Base-by-base conservation (phyloP, 2,113 vertebrate genomes). In the Euleptes europaea region DNA sequence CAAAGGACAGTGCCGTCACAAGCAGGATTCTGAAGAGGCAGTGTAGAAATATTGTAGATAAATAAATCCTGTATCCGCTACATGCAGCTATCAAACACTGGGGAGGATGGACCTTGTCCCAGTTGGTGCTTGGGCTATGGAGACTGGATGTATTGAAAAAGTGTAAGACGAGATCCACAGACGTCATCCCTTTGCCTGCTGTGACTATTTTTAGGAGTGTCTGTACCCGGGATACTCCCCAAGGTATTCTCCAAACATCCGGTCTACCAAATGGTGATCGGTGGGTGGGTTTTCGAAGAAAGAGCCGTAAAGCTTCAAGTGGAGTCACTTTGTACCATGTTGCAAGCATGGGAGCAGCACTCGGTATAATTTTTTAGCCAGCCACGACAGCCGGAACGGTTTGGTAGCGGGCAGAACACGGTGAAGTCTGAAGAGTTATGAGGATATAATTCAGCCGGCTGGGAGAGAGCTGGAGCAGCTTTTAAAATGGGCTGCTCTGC, bases 311-410 rank as follows among this genome's bases (percentile, higher is more conserved):
- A 74, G 12, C 31, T 83, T 72, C 35, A 1, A 79, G 87, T 38
- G 47, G 57, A 13, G 35, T 12, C 76, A 33, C 10, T 73, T 88
- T 71, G 79, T 84, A 70, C 87, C 60, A 57, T 4, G 28, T 73
- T 31, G 51, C 91, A 76, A 82, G 42, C 42, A 42, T 60, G 54
- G 71, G 31, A 44, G 19, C 1, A 4, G 1, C 0, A 0, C n/a
- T 26, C 17, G 80, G 85, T 57, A 7, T 69, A 35, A 79, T 38
- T 90, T n/a, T 81, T 77, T 77, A 91, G 88, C 75, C 83, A 83
- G 70, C 76, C 4, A 35, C 13, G 23, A 67, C 92, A 89, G 78
- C 88, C 89, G 88, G 49, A 90, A 78, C 0, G 1, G 0, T 0
- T 5, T 90, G 83, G 87, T 88, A 89, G 84, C 19, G 66, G 57